Base-by-base conservation (phyloP, 2,113 vertebrate genomes). In the Marmota flaviventris region DNA sequence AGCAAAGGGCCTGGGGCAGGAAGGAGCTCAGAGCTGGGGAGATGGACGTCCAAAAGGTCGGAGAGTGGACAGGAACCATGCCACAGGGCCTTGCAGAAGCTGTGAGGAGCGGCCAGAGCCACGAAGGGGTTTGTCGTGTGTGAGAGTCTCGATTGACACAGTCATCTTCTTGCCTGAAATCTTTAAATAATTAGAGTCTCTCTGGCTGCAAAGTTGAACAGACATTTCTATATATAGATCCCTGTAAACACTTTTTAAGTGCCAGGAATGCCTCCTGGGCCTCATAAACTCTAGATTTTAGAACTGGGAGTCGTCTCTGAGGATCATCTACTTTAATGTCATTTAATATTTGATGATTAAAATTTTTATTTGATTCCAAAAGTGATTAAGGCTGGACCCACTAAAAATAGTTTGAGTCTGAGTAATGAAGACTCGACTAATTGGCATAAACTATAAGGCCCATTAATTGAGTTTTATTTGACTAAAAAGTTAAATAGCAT, bases 1-100 rank as follows among this genome's bases (percentile, higher is more conserved):
- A 22, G 73, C 92, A 69, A 96, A 79, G 34, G 73, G 67, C 81
- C 73, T 82, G 89, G 56, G 56, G 63, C 48, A 87, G 63, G 45
- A 92, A 67, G 25, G 58, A n/a, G 24, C 32, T 85, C 8, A 24
- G 58, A 39, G 69, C 53, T 53, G n/a, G 24, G 12, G 4, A 27
- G 37, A 6, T 8, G 14, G 24, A 4, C n/a, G 39, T 18, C 22
- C 27, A 27, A 67, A 58, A 92, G 42, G 16, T 72, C 17, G 67
- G 42, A 61, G 69, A 70, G 5, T 27, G 4, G 39, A 1, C 8
- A 76, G 53, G 37, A 61, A 61, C 5, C 51, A 65, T 53, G 11
- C 42, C 1, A 75, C 1, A 34, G 73, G 27, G 9, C 20, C 58
- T 34, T 29, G 11, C 0, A 73, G 53, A 92, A 17, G 1, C 27